A percentile compares a stretch with the other conserved stretches of the same genome.
These are phyloP conservation scores for Holocentrus rufus DNA, from an alignment of 2,797 vertebrate species.

Conservation along the genomic window DNA sequence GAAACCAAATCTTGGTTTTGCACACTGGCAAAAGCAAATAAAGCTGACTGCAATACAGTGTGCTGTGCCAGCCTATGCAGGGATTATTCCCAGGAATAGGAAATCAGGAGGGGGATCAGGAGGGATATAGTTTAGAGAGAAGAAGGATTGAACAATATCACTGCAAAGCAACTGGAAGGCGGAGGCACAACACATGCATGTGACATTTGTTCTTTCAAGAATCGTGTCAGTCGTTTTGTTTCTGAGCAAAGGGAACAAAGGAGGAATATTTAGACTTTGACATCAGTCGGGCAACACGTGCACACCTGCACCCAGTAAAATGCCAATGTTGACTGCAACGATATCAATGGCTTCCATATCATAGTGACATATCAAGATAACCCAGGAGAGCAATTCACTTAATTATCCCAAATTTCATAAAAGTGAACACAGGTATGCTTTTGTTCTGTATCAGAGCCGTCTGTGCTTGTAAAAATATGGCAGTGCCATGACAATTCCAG, in stretches of 20 bases:
- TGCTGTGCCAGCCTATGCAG: no score
- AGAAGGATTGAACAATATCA: no score
- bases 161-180: no score
- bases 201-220: no score
- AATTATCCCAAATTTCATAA: neutral
- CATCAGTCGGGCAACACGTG: neutral
- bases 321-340: no score
- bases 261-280: neutral
- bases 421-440: slow-evolving; percentile 10
- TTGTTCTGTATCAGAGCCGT: neutral
- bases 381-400: neutral
- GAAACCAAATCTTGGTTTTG: neutral
- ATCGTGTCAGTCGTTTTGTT: no score
- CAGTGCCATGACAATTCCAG: neutral
- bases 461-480: neutral
- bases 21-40: neutral
- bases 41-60: neutral
- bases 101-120: no score
- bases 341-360: neutral
- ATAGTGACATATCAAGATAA: slow-evolving; percentile 23
- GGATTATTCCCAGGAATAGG: no score
- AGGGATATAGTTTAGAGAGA: no score
- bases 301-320: neutral
- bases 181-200: no score
- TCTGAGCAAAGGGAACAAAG: neutral